Base-by-base conservation (phyloP, 2,888 invertebrate genomes). In the Abrostola triplasia region DNA sequence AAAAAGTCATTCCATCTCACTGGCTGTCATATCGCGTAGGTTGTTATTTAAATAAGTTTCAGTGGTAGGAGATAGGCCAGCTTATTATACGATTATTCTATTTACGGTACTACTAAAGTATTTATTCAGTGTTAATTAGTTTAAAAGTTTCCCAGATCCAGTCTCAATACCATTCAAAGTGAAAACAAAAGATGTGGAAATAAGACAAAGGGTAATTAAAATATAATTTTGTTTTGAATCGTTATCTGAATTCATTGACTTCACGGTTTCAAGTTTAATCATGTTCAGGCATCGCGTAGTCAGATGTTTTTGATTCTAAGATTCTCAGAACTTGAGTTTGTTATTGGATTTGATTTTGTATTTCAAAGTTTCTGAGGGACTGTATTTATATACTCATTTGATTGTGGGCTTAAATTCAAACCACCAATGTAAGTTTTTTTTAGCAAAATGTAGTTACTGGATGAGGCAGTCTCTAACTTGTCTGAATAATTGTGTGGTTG, bases 41-140 rank as follows among this genome's bases (percentile, higher is more conserved):
- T 47, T 47, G 24, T 47, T 47, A 47, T 24, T 9, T 5, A 47
- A 47, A 47, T 47, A 24, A 47, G 44, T 47, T 12, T 13, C 44
- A 12, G 44, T 24, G 44, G 24, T 24, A 24, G 44, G 44, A 13
- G 13, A 13, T 47, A 24, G 44, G 41, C 6, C 24, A 24, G 24
- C 24, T 24, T 24, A 24, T 24, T 24, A 24, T 24, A 12, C 6
- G 5, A 13, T 12, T 44, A 13, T 13, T 44, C 44, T 13, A 44
- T 11, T 44, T 13, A 13, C 24, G 44, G 44, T 13, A 12, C 13
- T 9, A 9, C 24, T 9, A 47, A 47, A 47, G 44, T 47, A 47
- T 24, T 47, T 47, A 47, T 47, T 47, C 24, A 47, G 9, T 47
- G 44, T 24, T 47, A 47, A 47, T 47, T 47, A 47, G 44, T 47